These are phyloP conservation scores for Anolis sagrei DNA, from an alignment of 2,113 vertebrate species.

Conservation along the genomic window DNA sequence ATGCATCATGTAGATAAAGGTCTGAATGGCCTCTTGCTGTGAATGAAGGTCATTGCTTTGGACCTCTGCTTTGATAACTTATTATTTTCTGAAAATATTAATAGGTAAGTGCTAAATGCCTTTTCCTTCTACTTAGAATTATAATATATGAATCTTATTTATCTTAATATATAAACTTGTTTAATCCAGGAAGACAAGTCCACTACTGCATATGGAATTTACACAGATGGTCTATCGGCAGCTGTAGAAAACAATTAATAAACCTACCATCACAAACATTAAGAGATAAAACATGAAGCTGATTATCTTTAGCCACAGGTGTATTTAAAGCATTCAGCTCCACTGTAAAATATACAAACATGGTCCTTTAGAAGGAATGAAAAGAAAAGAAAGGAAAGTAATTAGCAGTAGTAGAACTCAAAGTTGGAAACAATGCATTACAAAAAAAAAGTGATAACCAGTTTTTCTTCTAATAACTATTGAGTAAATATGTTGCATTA, in stretches of 20 bases:
- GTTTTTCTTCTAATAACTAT: too few relatives aligned
- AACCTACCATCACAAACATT: background rate
- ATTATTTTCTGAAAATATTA: background rate
- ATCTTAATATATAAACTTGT: background rate
- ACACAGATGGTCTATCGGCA: too few relatives aligned
- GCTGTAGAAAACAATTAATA: background rate
- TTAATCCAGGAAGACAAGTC: too few relatives aligned
- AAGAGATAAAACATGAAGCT: background rate
- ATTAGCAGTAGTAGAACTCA: background rate
- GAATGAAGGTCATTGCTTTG: too few relatives aligned
- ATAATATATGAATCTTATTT: background rate
- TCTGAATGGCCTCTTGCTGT: too few relatives aligned
- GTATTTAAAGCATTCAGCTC: background rate
- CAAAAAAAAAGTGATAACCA: too few relatives aligned
- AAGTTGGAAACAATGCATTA: too few relatives aligned
- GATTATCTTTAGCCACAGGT: too few relatives aligned
- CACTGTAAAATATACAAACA: background rate
- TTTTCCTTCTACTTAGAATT: background rate
- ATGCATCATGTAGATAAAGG: background rate
- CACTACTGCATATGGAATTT: background rate
- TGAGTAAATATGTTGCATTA: too few relatives aligned
- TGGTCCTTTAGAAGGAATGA: background rate
- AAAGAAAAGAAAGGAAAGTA: background rate
- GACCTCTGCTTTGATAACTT: too few relatives aligned
- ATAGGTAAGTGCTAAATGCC: background rate